Base-by-base conservation (phyloP, 2,113 vertebrate species). In the Pteropus alecto region DNA sequence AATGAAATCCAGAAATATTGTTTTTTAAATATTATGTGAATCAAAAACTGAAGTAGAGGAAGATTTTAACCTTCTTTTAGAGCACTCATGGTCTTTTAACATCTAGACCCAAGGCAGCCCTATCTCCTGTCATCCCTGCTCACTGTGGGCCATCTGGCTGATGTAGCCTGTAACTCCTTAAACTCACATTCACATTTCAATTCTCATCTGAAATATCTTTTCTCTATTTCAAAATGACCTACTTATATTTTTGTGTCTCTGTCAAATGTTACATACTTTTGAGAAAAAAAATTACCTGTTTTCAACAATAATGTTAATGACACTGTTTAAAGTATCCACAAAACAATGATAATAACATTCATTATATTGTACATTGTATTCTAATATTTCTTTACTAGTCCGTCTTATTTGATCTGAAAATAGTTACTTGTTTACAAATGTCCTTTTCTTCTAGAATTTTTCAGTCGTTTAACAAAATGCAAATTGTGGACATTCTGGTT, bases 401-500 rank as follows among this genome's bases (percentile, higher is more conserved):
- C 81, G 35, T 58, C 26, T 65, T 81, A 63, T 61, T 43, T 82
- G 3, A 68, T 93, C 14, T 54, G 15, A 46, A 91, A 92, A 16
- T 24, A 63, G 19, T 68, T n/a, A 77, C 15, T 12, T 83, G 51
- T 85, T 60, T 78, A 13, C n/a, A 60, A 58, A 51, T 46, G 22
- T 19, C 6, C 30, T 41, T 94, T 86, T 77, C 24, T 91, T 90
- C 46, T 84, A 65, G 30, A 92, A 51, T 76, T 65, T 93, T 94
- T 14, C 35, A 83, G 71, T 97, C 3, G 54, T 56, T 73, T 58
- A 73, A 60, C 14, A 83, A 2, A 92, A 79, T 85, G 1, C 15
- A 95, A 70, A 10, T n/a, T 48, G 28, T 70, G 58, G 15, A 35
- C 11, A 61, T 60, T 73, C 54, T 22, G 24, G 51, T 70, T 48